Base-by-base conservation (phyloP, 1,140 invertebrate species). In the Atta colombica region DNA sequence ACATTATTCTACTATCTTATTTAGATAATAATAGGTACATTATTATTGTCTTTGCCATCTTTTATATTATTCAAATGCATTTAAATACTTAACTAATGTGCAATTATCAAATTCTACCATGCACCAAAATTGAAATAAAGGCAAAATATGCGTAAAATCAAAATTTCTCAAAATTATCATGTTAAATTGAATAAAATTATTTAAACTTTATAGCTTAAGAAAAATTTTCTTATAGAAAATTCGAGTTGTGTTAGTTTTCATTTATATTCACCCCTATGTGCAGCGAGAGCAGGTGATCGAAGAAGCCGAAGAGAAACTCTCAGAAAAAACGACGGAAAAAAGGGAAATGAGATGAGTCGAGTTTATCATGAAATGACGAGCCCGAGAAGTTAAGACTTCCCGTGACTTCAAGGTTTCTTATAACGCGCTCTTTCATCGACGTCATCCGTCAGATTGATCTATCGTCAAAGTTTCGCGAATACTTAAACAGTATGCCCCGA, bases 361-460 rank as follows among this genome's bases (percentile, higher is more conserved):
- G 81, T 77, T 85, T 85, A 31, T 85, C 61, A 66, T 28, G 77
- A 55, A 88, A 88, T 88, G 68, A 74, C 68, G 53, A 82, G 68
- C 80, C 21, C 55, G 80, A 82, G 69, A 74, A 74, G 80, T 82
- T 82, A 60, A 72, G 68, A 45, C 68, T 82, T 39, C 35, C 39
- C 68, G 53, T 60, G 68, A 82, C 80, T 74, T 74, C 35, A 25
- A 35, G 55, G 18, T 61, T 82, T 82, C 68, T 82, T 82, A 82
- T 82, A 72, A 60, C 51, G 80, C 68, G 69, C 35, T 51, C 80
- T 82, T 82, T 82, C 80, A 82, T 82, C 66, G 68, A 82, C 80
- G 80, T 82, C 80, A 82, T 82, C 80, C 55, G 39, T 82, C 68
- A 74, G 68, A 72, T 82, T 82, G 80, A 82, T 82, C 80, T 82